phyloP scores from a whole-genome alignment of 2,888 invertebrate species.

The Cryptus armator region DNA sequence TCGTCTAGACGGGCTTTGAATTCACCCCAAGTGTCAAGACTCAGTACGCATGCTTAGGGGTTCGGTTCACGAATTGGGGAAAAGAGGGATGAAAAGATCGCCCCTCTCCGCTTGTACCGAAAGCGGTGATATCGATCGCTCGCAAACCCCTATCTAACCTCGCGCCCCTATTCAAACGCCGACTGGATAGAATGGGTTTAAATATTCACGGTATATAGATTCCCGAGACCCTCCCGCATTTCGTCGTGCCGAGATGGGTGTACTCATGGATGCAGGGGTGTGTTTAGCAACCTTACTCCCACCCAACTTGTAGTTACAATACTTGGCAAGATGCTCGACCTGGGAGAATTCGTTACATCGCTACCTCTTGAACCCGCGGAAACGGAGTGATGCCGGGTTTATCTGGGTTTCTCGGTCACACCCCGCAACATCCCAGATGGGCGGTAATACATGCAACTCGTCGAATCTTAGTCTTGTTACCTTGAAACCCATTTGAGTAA shows the following conservation, averaged over 20 bases:
- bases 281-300: constrained; percentile 27
- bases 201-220: constrained; percentile 31
- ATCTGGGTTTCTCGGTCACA: constrained; percentile 62
- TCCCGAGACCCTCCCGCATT: neutral
- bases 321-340: neutral
- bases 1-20: constrained; percentile 42
- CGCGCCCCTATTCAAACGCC: neutral
- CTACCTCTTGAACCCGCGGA: constrained; percentile 38
- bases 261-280: constrained; percentile 5
- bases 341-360: too few species aligned
- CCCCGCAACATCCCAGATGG: constrained; percentile 31
- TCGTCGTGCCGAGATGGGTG: constrained; percentile 1
- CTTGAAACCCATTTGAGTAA: too few species aligned
- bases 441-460: constrained; percentile 15
- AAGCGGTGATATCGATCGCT: constrained; percentile 42
- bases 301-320: neutral
- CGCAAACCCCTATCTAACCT: neutral
- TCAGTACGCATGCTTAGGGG: constrained; percentile 57
- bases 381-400: constrained; percentile 46
- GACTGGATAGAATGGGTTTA: constrained; percentile 14
- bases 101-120: constrained; percentile 7
- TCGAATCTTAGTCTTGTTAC: neutral
- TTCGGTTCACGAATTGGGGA: constrained; percentile 18
- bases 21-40: constrained; percentile 29
- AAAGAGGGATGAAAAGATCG: constrained; percentile 31